Base-by-base conservation (phyloP, 1,140 invertebrate genomes). In the Ceratosolen fusciceps region DNA sequence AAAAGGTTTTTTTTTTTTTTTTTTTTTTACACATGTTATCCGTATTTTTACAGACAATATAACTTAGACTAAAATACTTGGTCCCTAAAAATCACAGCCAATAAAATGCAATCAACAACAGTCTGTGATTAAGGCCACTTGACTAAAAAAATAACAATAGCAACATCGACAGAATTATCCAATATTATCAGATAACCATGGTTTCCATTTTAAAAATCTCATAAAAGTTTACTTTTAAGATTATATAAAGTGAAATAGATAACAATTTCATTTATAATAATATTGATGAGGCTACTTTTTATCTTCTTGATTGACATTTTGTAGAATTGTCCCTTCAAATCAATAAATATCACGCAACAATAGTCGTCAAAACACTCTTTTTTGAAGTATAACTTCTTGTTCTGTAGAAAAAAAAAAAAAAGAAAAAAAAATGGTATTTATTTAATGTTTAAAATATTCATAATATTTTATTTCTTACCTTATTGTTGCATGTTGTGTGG, bases 31-130 rank as follows among this genome's bases (percentile, higher is more conserved):
- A n/a, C n/a, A n/a, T n/a, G n/a, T n/a, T 29, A 47, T 65, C 12
- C 16, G 8, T 37, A 60, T 24, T 74, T 31, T 7, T 39, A 19
- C 5, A 74, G 49, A 67, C 67, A 73, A 56, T 67, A 14, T 29
- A 74, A 37, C 10, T 74, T 52, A 31, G 43, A 74, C 49, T 80
- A 71, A 76, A 60, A 72, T 12, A 68, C 58, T 90, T 90, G 90
- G 88, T 90, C 89, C 89, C 88, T 89, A 90, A 85, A 82, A 86
- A 86, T 90, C 90, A 90, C 90, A 90, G 90, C 89, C 90, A 86
- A 88, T 87, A 90, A 90, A n/a, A 90, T 90, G 88, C 88, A 90
- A 88, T 84, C 82, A 89, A 89, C 85, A 83, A 81, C 83, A 88
- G 83, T 89, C 87, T 86, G 84, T 86, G 82, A 87, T 88, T 87